Base-by-base conservation (phyloP, 2,888 invertebrate genomes). In the Tyria jacobaeae region DNA sequence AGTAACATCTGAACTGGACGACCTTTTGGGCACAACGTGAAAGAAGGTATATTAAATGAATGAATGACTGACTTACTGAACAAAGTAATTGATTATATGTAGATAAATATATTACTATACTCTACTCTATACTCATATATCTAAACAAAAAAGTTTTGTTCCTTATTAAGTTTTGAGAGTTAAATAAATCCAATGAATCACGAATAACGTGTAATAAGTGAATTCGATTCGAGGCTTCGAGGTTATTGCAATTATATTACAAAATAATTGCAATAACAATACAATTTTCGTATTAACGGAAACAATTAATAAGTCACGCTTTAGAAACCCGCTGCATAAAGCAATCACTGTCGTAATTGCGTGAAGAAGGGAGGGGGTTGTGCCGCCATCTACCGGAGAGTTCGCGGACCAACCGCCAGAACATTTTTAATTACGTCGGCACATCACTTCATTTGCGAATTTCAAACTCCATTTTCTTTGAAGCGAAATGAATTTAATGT, bases 361-460 rank as follows among this genome's bases (percentile, higher is more conserved):
- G 64, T 63, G 41, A 35, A 25, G 64, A 60, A 5, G 4, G 47
- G 60, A 9, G 10, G 17, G 21, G 12, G 21, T 1, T 12, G 21
- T 64, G 58, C 50, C 65, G 68, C 68, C 75, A 68, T 74, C 75
- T 76, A 76, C 62, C 68, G 63, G 55, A 15, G 57, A 47, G 44
- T 48, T 17, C 27, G 61, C 34, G 53, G 25, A 53, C 64, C 69
- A 68, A 63, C 75, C 75, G 64, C 71, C 80, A 83, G 81, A 87
- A 85, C 86, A 82, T 84, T 88, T 89, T 89, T 89, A 90, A 90
- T 89, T 89, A 88, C 82, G 76, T 64, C 79, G 76, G 82, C 86
- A 84, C 85, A 88, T 89, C 88, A 89, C 86, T 86, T 85, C 82
- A 87, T 87, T 88, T 87, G 80, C 76, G 65, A 82, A 83, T 80